Conservation (phyloP, 2,888 invertebrate species). For the Scaeva pyrastri region DNA sequence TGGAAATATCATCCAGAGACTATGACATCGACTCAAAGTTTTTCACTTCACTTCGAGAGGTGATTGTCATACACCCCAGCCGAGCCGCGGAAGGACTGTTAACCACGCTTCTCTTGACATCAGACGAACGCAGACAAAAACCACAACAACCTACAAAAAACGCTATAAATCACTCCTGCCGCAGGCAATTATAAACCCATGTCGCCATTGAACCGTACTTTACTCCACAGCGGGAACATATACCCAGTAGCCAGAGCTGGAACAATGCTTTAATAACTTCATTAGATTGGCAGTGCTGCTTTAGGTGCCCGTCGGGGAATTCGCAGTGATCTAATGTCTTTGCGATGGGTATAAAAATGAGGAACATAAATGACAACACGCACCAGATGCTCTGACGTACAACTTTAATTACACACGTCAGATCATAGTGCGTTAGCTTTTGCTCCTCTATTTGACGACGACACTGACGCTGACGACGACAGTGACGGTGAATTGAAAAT, state of each 20-base stretch:
- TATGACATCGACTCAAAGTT: constrained; percentile 54
- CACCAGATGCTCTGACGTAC: constrained; percentile 63
- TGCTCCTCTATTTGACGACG: not conserved
- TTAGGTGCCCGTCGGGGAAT: constrained; percentile 58
- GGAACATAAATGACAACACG: constrained; percentile 68
- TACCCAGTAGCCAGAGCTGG: constrained; percentile 30
- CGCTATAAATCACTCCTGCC: constrained; percentile 66
- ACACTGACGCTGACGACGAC: not conserved
- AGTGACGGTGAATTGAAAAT: constrained; percentile 18
- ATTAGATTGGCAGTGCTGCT: constrained; percentile 52
- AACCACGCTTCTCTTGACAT: constrained; percentile 16
- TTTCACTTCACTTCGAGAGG: constrained; percentile 54
- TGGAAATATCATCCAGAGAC: constrained; percentile 12
- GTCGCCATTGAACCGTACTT: constrained; percentile 29
- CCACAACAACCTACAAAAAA: constrained; percentile 22
- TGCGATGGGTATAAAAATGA: constrained; percentile 30
- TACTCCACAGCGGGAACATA: not conserved
- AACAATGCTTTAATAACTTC: constrained; percentile 73
- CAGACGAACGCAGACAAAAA: too few relatives aligned
- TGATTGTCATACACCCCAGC: constrained; percentile 47
- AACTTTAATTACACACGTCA: constrained; percentile 69
- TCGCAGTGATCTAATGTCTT: constrained; percentile 63
- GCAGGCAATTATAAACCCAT: constrained; percentile 65
- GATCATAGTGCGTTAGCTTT: constrained; percentile 32
- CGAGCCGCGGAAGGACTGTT: not conserved